Evolutionary conservation across 2,113 vertebrate species (phyloP).

Genomic region (Colaptes auratus): DNA sequence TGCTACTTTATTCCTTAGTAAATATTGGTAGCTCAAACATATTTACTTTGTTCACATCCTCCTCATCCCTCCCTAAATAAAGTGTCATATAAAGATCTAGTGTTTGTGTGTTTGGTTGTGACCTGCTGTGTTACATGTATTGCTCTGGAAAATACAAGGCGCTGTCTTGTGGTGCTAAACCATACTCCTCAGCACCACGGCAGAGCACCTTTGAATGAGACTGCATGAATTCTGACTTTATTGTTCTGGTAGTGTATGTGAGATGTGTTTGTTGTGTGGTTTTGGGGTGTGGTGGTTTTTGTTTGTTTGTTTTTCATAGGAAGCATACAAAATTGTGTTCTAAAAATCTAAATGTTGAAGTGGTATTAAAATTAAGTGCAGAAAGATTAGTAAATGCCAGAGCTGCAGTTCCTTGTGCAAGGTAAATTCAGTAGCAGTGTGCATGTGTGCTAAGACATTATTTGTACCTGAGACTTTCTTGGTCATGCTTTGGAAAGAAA

Average conservation of each 20-base stretch:
- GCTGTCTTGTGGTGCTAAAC: no score
- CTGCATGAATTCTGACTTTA: no score
- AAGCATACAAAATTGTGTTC: background rate
- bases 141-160: no score
- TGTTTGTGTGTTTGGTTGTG: background rate
- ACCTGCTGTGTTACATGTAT: background rate
- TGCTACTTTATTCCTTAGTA: background rate
- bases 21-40: background rate
- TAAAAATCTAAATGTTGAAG: background rate
- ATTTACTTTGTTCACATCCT: background rate
- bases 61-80: background rate
- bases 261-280: no score
- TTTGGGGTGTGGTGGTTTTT: no score
- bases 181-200: no score
- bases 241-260: no score
- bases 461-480: background rate
- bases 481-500: background rate
- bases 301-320: background rate
- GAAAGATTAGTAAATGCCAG: background rate
- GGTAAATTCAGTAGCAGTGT: background rate
- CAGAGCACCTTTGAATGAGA: no score
- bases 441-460: background rate
- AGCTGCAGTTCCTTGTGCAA: background rate
- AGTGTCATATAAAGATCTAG: background rate
- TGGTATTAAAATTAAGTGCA: background rate